These are phyloP conservation scores for Meteorus sp. DNA, from an alignment of 1,140 invertebrate genomes.

Conservation along the genomic window DNA sequence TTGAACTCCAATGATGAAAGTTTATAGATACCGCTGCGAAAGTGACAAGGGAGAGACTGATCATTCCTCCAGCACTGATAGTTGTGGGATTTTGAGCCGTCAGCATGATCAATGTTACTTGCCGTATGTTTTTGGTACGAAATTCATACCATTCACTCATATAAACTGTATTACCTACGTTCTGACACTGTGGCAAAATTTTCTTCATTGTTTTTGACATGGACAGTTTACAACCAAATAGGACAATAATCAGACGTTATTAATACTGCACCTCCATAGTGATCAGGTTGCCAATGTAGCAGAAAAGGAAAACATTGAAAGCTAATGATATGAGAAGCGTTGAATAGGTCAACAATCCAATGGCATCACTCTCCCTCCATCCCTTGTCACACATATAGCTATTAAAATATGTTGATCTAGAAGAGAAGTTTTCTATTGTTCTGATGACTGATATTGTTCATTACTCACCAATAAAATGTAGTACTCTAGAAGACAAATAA, in stretches of 20 bases:
- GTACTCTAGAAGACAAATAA: constrained; percentile 27
- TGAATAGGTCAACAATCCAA: constrained; percentile 27
- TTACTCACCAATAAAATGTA: constrained; percentile 26
- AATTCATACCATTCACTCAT: constrained; percentile 40
- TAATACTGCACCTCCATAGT: constrained; percentile 32
- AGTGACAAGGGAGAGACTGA: constrained; percentile 37
- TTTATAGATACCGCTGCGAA: constrained; percentile 43
- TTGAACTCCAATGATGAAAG: too few relatives aligned
- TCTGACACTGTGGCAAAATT: constrained; percentile 9
- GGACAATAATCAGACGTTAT: constrained; percentile 28
- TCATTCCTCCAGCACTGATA: constrained; percentile 41
- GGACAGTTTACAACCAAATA: constrained; percentile 20
- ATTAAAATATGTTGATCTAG: not conserved
- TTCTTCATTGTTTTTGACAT: not conserved
- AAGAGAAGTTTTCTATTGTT: constrained; percentile 38
- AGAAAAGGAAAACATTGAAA: constrained; percentile 44
- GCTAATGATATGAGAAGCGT: constrained; percentile 35
- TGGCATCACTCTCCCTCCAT: constrained; percentile 27
- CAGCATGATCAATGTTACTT: constrained; percentile 31
- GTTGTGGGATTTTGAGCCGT: constrained; percentile 36
- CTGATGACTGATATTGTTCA: not conserved
- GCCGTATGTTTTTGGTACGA: constrained; percentile 30
- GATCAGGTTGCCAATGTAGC: constrained; percentile 38
- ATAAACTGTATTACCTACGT: constrained; percentile 33
- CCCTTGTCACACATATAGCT: constrained; percentile 28